These are phyloP conservation scores for Campoletis sonorensis DNA, from an alignment of 1,140 invertebrate genomes.

Conservation along the genomic window DNA sequence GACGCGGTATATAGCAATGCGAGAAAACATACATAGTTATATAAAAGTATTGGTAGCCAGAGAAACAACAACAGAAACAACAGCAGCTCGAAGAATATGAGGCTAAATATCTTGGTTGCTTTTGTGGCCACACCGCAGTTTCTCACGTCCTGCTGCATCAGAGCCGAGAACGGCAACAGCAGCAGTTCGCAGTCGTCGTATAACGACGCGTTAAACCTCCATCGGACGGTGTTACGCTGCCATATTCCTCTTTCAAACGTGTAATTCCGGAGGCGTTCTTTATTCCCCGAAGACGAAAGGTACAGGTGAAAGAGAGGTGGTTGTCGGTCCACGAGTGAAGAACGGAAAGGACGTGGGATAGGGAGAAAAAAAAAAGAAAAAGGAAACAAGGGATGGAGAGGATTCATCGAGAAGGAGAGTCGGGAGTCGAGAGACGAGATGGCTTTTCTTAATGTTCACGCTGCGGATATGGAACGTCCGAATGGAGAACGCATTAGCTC, in stretches of 20 bases:
- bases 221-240: constrained; percentile 40
- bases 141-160: constrained; percentile 34
- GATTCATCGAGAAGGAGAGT: constrained; percentile 1
- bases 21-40: constrained; percentile 1
- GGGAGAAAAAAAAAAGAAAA: neutral
- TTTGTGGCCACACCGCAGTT: constrained; percentile 38
- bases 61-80: neutral
- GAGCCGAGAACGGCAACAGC: neutral
- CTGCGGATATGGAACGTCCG: constrained; percentile 20
- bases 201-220: constrained; percentile 46
- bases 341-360: too few species aligned
- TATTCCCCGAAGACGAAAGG: constrained; percentile 34
- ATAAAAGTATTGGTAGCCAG: neutral
- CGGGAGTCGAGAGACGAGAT: constrained; percentile 22
- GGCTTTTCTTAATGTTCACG: constrained; percentile 23
- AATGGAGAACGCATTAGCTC: constrained; percentile 42
- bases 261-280: constrained; percentile 44
- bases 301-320: neutral
- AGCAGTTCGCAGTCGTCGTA: constrained; percentile 31
- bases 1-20: neutral
- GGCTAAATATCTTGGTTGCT: constrained; percentile 25
- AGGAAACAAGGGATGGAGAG: neutral
- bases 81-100: neutral
- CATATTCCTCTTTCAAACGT: constrained; percentile 33
- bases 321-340: neutral